phyloP scores from a whole-genome alignment of 2,797 vertebrate genomes.

The Cottoperca gobio region DNA sequence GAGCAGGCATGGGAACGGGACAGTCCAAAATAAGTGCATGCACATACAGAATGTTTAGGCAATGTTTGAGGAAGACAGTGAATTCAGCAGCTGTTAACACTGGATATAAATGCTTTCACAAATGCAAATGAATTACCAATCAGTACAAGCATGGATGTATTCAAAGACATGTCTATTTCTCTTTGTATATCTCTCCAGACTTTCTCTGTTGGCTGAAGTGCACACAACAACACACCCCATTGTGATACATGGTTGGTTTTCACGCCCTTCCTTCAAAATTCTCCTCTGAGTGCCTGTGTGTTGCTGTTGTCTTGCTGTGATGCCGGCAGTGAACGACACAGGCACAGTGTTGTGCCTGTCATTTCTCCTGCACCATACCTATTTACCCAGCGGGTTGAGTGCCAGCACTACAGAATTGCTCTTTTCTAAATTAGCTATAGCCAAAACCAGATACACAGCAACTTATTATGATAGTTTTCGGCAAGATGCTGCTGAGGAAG shows the following conservation, averaged over 20 bases:
- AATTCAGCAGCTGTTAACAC: constrained; percentile 33
- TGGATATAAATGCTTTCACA: constrained; percentile 1
- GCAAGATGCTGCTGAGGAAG: constrained; percentile 56
- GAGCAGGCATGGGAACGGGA: constrained; percentile 74
- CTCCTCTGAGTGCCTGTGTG: constrained; percentile 20
- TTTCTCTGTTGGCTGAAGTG: constrained; percentile 7
- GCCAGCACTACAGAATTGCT: constrained; percentile 9
- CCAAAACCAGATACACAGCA: constrained; percentile 45
- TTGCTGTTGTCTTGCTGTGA: constrained; percentile 31
- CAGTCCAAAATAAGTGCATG: constrained; percentile 69
- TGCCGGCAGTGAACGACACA: constrained; percentile 28
- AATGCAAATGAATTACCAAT: constrained; percentile 3
- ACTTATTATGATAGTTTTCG: constrained; percentile 51
- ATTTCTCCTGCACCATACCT: constrained; percentile 30
- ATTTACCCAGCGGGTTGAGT: constrained; percentile 39
- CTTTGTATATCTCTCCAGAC: constrained; percentile 4
- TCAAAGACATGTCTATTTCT: constrained; percentile 11
- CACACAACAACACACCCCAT: constrained; percentile 9
- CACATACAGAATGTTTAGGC: constrained; percentile 43
- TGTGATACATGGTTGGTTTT: constrained; percentile 24
- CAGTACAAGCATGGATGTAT: constrained; percentile 7
- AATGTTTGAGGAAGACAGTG: constrained; percentile 20
- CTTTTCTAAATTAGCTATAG: constrained; percentile 33
- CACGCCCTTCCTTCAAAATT: constrained; percentile 16
- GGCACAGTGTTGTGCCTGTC: constrained; percentile 35